Evolutionary conservation across 2,888 invertebrate genomes (phyloP).

Genomic region (Hirtodrosophila alboralis): DNA sequence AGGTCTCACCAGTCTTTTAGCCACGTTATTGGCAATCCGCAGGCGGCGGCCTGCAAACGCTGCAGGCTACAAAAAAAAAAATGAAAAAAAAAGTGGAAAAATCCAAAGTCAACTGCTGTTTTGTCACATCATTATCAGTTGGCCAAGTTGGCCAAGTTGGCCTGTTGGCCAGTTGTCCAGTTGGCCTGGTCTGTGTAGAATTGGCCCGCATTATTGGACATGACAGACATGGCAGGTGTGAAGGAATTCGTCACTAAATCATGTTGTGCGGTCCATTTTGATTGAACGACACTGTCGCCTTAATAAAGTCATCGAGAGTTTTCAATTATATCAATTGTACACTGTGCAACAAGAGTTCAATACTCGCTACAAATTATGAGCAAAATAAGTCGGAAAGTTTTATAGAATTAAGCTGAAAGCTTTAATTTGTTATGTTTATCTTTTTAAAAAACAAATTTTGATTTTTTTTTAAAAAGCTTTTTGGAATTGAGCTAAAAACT

Average conservation of each 20-base stretch:
- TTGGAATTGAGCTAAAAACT: no score
- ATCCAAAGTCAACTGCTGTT: slow-evolving; percentile 69
- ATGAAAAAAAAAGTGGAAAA: slow-evolving; percentile 5
- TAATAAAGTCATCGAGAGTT: slow-evolving; percentile 77
- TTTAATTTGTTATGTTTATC: no score
- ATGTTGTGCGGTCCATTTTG: slow-evolving; percentile 71
- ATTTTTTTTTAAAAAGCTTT: no score
- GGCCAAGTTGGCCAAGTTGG: slow-evolving; percentile 26
- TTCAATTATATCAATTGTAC: slow-evolving; percentile 25
- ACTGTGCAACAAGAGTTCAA: slow-evolving; percentile 56
- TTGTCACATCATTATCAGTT: slow-evolving; percentile 80
- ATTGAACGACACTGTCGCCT: slow-evolving; percentile 65
- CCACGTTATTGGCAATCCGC: slow-evolving; percentile 18
- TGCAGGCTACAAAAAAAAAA: slow-evolving; percentile 25
- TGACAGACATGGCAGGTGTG: slow-evolving; percentile 73
- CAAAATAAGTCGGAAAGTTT: background rate
- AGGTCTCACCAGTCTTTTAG: slow-evolving; percentile 3
- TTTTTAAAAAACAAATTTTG: no score
- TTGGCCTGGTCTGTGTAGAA: slow-evolving; percentile 40
- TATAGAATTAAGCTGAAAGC: no score
- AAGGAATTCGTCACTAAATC: slow-evolving; percentile 79
- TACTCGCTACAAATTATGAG: no score
- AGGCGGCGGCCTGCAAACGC: slow-evolving; percentile 31
- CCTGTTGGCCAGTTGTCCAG: slow-evolving; percentile 20
- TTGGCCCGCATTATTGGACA: slow-evolving; percentile 79